These are phyloP conservation scores for Melipona beecheii DNA, from an alignment of 2,888 invertebrate genomes.

Conservation along the genomic window DNA sequence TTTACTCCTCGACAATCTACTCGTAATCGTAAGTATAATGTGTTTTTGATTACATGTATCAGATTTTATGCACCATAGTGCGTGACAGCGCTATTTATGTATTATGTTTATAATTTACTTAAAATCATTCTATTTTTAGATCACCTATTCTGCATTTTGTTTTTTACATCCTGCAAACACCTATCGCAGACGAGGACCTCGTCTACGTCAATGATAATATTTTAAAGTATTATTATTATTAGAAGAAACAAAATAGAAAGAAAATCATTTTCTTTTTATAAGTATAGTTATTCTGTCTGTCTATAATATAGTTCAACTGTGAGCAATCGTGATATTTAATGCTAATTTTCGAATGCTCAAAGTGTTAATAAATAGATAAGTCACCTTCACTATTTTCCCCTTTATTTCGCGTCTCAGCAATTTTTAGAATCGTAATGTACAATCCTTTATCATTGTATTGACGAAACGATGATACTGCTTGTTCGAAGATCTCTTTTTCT, in stretches of 20 bases:
- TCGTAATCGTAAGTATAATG: background rate
- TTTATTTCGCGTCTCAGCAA: background rate
- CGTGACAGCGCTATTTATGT: slow-evolving; percentile 52
- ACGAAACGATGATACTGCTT: background rate
- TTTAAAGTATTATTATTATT: no score
- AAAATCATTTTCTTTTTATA: background rate
- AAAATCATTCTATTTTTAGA: slow-evolving; percentile 34
- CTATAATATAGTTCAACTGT: background rate
- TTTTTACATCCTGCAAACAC: slow-evolving; percentile 19
- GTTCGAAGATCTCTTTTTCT: background rate
- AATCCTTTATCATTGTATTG: background rate
- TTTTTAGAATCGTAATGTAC: background rate
- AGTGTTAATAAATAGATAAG: background rate
- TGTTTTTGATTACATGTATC: slow-evolving; percentile 12
- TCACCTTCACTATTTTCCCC: background rate
- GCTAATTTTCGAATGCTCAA: background rate
- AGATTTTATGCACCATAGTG: slow-evolving; percentile 52
- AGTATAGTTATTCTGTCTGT: no score
- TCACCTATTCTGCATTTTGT: slow-evolving; percentile 23
- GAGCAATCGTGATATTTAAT: background rate
- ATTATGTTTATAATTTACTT: slow-evolving; percentile 40
- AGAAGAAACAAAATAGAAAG: background rate
- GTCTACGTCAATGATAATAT: no score
- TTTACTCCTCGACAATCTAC: background rate
- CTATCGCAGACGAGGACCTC: no score